phyloP scores from a whole-genome alignment of 2,888 invertebrate genomes.

The Amphimallon solstitiale region DNA sequence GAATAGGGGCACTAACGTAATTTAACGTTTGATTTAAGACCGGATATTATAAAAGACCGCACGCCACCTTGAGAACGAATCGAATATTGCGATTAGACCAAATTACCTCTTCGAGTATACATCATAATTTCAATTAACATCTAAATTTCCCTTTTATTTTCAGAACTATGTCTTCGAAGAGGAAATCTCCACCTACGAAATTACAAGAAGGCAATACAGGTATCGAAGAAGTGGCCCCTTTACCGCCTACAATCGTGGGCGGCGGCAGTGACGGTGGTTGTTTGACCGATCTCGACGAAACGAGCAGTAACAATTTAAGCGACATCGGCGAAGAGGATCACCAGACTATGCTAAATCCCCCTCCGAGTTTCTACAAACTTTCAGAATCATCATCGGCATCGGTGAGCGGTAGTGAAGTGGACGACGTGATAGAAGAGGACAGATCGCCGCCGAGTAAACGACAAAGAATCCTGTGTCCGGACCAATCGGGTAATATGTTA shows the following conservation, averaged over 20 bases:
- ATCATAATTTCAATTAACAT: constrained; percentile 6
- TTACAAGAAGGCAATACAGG: constrained; percentile 76
- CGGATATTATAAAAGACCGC: constrained; percentile 57
- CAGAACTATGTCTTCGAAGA: constrained; percentile 97
- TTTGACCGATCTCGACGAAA: constrained; percentile 66
- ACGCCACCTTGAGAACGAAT: constrained; percentile 49
- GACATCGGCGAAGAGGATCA: constrained; percentile 72
- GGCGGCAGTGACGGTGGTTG: constrained; percentile 70
- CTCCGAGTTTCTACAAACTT: constrained; percentile 60
- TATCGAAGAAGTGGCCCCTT: constrained; percentile 65
- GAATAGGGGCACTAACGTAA: constrained; percentile 49
- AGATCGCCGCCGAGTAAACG: constrained; percentile 62
- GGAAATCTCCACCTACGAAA: constrained; percentile 95
- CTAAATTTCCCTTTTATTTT: constrained; percentile 61
- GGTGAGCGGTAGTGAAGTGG: constrained; percentile 62
- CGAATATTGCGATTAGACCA: constrained; percentile 37
- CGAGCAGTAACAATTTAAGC: constrained; percentile 70
- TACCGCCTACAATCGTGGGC: constrained; percentile 56
- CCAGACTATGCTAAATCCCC: constrained; percentile 50
- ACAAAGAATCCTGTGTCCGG: constrained; percentile 57
- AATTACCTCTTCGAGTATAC: background rate
- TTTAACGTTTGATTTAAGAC: constrained; percentile 54
- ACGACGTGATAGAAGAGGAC: constrained; percentile 61
- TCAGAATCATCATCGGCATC: constrained; percentile 62
- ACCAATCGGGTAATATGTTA: constrained; percentile 54